Conservation (phyloP, 2,113 vertebrate species). For the Halcyon malimbica region DNA sequence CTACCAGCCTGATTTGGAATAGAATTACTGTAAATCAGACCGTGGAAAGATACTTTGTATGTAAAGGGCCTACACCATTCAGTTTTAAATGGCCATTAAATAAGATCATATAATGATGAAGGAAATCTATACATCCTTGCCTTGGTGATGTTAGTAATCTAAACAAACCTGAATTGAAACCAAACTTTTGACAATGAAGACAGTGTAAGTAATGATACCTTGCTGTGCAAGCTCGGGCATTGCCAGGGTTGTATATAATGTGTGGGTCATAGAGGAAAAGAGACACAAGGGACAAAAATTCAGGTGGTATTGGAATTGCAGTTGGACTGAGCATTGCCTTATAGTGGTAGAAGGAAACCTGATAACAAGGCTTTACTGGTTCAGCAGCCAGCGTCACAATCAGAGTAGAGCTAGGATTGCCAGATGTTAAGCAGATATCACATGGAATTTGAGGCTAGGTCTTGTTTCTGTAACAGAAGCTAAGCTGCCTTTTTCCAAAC, state of each 20-base stretch:
- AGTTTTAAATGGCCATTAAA: background rate
- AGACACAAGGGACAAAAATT: background rate
- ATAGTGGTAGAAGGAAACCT: background rate
- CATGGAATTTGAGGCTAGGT: background rate
- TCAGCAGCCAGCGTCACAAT: constrained; percentile 15
- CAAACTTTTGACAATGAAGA: background rate
- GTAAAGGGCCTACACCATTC: background rate
- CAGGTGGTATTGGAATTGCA: background rate
- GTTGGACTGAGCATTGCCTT: background rate
- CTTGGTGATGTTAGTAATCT: background rate
- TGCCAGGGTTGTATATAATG: background rate
- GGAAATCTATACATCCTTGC: background rate
- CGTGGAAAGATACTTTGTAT: background rate
- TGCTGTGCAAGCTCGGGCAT: background rate
- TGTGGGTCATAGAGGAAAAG: background rate
- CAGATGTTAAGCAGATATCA: constrained; percentile 8
- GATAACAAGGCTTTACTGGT: background rate
- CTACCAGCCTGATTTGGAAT: background rate
- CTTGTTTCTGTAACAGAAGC: constrained; percentile 38
- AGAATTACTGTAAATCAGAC: background rate
- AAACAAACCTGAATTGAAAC: background rate
- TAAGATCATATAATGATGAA: background rate
- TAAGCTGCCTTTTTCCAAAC: background rate
- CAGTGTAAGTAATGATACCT: background rate
- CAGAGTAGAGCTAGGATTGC: background rate